Evolutionary conservation across 2,888 invertebrate species (phyloP), one percentile per base, ranked within the genome.

Genomic region (Acholoe squamosa): DNA sequence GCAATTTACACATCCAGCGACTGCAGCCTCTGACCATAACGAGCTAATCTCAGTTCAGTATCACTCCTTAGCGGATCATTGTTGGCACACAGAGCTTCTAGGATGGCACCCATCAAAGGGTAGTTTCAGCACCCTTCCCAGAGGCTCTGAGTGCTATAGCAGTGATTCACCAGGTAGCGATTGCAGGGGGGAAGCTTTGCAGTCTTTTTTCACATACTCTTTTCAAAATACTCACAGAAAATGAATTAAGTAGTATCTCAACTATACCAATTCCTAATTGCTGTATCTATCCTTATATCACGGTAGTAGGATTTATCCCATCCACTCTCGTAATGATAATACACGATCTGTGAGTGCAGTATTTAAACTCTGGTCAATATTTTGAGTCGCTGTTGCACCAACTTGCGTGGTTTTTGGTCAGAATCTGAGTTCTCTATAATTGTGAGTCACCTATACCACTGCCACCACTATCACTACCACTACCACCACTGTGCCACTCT

Each of bases 401-500:
- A 61, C 7, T n/a, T 61, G 61, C 61, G n/a, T 19, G 61, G 61
- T n/a, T 61, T 61, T 12, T 19, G 61, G 61, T 61, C 61, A 61
- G 61, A 61, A 43, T 43, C n/a, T n/a, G 10, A 43, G 43, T 61
- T 19, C 61, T n/a, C 61, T 61, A n/a, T n/a, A 43, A 43, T 10
- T n/a, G n/a, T 61, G 61, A 61, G 19, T 61, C 61, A 61, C 61
- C 22, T 61, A 7, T n/a, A 14, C 61, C 61, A 61, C 61, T 19
- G 10, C 10, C 43, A 43, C 43, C 61, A 61, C 61, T 19, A 43
- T 43, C 43, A 43, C 43, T 43, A 43, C 43, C 43, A 43, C 43
- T 43, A 61, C 61, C n/a, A 61, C 61, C 54, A n/a, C 12, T 61
- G 61, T 61, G 61, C 61, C 61, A 61, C 61, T 61, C 61, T 61